These are phyloP conservation scores for Octomys mimax DNA, from an alignment of 2,797 vertebrate species.

Conservation along the genomic window DNA sequence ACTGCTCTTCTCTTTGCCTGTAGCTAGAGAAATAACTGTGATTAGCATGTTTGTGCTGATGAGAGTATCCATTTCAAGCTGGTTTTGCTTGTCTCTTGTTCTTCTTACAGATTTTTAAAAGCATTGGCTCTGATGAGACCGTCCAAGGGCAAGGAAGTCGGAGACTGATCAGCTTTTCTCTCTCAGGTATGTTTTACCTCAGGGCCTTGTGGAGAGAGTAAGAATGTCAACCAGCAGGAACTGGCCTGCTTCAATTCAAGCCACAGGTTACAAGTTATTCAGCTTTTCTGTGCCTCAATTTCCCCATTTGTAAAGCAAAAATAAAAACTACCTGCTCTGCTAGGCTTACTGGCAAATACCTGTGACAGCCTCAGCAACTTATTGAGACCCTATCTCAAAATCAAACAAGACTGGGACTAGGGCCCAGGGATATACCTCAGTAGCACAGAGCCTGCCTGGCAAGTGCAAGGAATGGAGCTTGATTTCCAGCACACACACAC, in stretches of 20 bases:
- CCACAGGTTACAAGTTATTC: slow-evolving; percentile 6
- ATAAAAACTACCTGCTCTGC: not conserved
- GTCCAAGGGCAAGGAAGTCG: slow-evolving; percentile 93
- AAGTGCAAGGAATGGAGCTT: no score
- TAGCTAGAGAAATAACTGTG: slow-evolving; percentile 56
- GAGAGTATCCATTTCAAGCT: not conserved
- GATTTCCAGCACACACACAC: no score
- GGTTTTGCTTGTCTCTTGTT: slow-evolving; percentile 73
- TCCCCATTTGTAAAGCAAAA: slow-evolving; percentile 32
- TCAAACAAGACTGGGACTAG: no score
- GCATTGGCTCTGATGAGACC: slow-evolving; percentile 93
- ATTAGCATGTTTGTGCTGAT: slow-evolving; percentile 1
- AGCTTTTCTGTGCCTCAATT: not conserved
- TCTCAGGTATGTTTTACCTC: slow-evolving; percentile 92
- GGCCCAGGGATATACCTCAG: no score
- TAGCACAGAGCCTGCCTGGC: no score
- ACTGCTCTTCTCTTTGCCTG: slow-evolving; percentile 74
- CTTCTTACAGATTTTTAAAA: slow-evolving; percentile 94
- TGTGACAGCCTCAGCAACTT: not conserved
- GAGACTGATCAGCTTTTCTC: slow-evolving; percentile 96
- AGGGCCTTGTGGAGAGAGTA: not conserved
- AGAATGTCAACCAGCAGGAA: not conserved
- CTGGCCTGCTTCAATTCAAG: not conserved
- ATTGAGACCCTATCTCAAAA: not conserved
- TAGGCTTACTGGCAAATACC: not conserved